Conservation (phyloP, 2,113 vertebrate species). For the Salvelinus fontinalis region DNA sequence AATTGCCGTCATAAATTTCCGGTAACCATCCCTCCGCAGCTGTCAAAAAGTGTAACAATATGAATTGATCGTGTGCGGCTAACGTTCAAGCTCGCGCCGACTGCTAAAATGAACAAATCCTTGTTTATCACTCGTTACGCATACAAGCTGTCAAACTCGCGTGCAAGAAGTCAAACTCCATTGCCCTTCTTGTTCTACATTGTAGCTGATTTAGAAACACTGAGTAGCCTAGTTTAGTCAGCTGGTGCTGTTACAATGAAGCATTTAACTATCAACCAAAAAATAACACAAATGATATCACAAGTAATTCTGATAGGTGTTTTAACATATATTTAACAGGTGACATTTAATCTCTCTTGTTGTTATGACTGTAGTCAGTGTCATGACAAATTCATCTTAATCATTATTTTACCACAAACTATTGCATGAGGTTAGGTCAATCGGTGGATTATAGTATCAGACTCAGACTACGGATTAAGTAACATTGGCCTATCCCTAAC, state of each 20-base stretch:
- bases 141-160: constrained; percentile 67
- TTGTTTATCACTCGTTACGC: constrained; percentile 32
- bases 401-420: neutral
- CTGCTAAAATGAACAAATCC: constrained; percentile 20
- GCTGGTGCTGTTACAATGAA: neutral
- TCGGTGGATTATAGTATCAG: constrained; percentile 14
- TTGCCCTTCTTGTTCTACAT: neutral
- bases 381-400: neutral
- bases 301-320: neutral
- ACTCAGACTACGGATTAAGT: constrained; percentile 53
- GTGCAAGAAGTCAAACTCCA: constrained; percentile 48
- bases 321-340: neutral
- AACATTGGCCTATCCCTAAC: constrained; percentile 32
- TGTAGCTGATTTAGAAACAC: neutral
- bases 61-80: constrained; percentile 48
- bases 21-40: constrained; percentile 63
- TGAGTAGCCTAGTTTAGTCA: neutral
- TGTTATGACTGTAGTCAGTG: neutral
- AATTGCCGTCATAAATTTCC: constrained; percentile 54
- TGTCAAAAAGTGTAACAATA: constrained; percentile 67
- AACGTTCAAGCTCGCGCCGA: constrained; percentile 52
- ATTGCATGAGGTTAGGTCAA: constrained; percentile 4
- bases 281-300: too few species aligned
- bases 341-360: neutral
- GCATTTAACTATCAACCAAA: too few species aligned